phyloP scores from a whole-genome alignment of 2,797 vertebrate species.

The Anabas testudineus region DNA sequence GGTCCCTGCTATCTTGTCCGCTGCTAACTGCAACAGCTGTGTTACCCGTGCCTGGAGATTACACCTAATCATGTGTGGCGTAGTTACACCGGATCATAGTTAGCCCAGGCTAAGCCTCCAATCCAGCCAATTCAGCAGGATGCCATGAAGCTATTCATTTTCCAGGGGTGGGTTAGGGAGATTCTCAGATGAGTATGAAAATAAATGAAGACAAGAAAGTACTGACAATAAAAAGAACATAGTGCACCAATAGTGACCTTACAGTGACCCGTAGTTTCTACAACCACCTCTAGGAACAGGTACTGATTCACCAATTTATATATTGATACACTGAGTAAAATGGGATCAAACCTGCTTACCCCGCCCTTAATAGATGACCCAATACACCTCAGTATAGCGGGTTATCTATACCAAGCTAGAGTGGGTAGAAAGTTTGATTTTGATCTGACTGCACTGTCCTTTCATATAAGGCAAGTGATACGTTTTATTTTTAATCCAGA shows the following conservation, averaged over 20 bases:
- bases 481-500: constrained; percentile 34
- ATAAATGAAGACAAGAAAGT: constrained; percentile 41
- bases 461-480: constrained; percentile 8
- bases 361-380: no score
- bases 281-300: background rate
- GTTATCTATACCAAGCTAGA: background rate
- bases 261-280: constrained; percentile 5
- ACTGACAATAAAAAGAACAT: background rate
- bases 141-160: constrained; percentile 70
- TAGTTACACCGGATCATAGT: constrained; percentile 79
- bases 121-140: constrained; percentile 81
- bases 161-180: constrained; percentile 18
- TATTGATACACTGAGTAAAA: no score
- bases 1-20: constrained; percentile 56
- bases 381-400: background rate
- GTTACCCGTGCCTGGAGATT: constrained; percentile 71
- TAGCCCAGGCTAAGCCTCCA: constrained; percentile 63
- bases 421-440: constrained; percentile 1
- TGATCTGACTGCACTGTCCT: constrained; percentile 3
- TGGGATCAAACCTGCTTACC: background rate
- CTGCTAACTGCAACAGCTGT: constrained; percentile 76
- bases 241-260: background rate
- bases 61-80: constrained; percentile 65
- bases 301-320: no score
- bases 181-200: constrained; percentile 42